phyloP scores from a whole-genome alignment of 2,113 vertebrate genomes.

The Ceyx melanurus region DNA sequence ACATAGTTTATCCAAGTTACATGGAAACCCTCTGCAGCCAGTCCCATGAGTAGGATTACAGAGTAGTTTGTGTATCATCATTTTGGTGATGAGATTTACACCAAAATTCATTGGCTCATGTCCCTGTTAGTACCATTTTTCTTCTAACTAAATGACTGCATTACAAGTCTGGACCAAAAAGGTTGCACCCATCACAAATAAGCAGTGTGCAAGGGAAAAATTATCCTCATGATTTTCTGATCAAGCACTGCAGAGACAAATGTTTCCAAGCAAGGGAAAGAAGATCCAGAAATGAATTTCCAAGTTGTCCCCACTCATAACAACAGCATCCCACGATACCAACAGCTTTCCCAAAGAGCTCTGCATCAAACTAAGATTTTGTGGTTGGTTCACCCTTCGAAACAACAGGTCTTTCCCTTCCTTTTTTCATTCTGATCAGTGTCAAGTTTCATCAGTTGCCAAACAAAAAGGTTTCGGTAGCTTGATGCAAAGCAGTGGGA shows the following conservation, averaged over 20 bases:
- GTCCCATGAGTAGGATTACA: accelerated
- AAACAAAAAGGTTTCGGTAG: slow-evolving; percentile 46
- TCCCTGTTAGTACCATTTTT: neutral
- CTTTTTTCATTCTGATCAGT: slow-evolving; percentile 39
- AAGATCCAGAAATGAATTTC: neutral
- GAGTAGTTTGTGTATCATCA: neutral
- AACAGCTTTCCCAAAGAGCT: slow-evolving; percentile 8
- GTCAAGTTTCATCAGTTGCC: slow-evolving; percentile 9
- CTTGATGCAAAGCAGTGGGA: neutral
- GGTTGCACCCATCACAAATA: neutral
- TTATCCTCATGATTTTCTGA: neutral
- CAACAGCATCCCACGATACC: neutral
- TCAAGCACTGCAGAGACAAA: neutral
- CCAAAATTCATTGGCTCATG: neutral
- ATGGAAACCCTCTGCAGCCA: neutral
- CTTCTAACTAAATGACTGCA: neutral
- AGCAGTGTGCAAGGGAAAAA: neutral
- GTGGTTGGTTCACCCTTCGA: slow-evolving; percentile 14
- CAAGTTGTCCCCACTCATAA: neutral
- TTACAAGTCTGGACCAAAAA: neutral
- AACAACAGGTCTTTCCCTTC: neutral
- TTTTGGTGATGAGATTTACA: neutral
- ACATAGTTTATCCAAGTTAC: neutral
- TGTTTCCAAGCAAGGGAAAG: neutral
- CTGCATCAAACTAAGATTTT: neutral